Evolutionary conservation across 2,888 invertebrate genomes (phyloP).

Genomic region (Rhingia rostrata): DNA sequence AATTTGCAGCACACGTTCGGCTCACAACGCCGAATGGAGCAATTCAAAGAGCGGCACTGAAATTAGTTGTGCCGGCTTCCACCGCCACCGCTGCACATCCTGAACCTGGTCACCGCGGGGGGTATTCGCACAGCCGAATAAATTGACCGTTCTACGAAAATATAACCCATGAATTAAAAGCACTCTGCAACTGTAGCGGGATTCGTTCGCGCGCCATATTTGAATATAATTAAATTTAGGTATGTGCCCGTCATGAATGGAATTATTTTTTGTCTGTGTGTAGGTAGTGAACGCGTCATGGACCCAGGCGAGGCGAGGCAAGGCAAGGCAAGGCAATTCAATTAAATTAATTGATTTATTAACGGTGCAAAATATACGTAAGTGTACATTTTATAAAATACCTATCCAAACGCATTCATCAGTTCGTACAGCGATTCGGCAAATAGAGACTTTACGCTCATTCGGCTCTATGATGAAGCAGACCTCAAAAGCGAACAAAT

Average conservation of each 20-base stretch:
- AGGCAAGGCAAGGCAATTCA: slow-evolving; percentile 63
- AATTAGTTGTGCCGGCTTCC: slow-evolving; percentile 25
- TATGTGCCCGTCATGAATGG: slow-evolving; percentile 19
- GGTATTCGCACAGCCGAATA: slow-evolving; percentile 25
- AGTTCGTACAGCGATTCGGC: background rate
- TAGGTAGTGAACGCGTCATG: slow-evolving; percentile 13
- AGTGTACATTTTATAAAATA: slow-evolving; percentile 54
- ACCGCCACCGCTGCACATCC: background rate
- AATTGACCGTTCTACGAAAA: slow-evolving; percentile 57
- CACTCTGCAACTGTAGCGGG: slow-evolving; percentile 38
- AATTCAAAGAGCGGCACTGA: slow-evolving; percentile 25
- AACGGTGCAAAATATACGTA: slow-evolving; percentile 57
- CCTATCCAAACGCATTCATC: background rate
- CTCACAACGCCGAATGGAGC: background rate
- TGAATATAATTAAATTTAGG: slow-evolving; percentile 70
- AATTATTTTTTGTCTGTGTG: background rate
- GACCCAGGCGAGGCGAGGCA: slow-evolving; percentile 43
- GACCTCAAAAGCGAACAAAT: slow-evolving; percentile 33
- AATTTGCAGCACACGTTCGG: slow-evolving; percentile 45
- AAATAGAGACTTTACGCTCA: slow-evolving; percentile 2
- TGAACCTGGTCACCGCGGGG: too few relatives aligned
- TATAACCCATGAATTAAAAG: slow-evolving; percentile 59
- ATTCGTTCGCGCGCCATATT: slow-evolving; percentile 59
- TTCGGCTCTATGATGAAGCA: background rate
- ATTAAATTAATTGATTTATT: slow-evolving; percentile 74